phyloP scores from a whole-genome alignment of 2,888 invertebrate species.

The Eustalomyia histrio region DNA sequence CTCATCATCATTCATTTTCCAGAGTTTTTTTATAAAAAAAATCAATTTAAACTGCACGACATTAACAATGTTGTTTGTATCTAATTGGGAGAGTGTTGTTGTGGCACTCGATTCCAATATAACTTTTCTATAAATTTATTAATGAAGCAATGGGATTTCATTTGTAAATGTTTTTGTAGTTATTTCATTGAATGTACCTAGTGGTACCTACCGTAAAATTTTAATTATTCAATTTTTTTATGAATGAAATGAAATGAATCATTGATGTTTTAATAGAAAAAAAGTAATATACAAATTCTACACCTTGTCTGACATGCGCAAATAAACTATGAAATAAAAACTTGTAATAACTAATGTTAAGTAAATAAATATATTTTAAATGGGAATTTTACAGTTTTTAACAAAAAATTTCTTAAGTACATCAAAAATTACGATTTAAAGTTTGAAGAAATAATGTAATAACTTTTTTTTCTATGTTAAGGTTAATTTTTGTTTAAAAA shows the following conservation, averaged over 20 bases:
- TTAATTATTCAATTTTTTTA: slow-evolving; percentile 7
- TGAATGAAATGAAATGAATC: slow-evolving; percentile 37
- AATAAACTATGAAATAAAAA: neutral
- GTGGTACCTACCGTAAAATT: slow-evolving; percentile 18
- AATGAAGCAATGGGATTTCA: slow-evolving; percentile 15
- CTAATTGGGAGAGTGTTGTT: neutral
- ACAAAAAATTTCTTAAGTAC: neutral
- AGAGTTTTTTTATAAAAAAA: slow-evolving; percentile 24
- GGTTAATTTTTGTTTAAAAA: neutral
- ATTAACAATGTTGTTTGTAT: neutral
- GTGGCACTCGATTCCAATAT: neutral
- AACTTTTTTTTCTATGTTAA: neutral
- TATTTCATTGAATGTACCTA: slow-evolving; percentile 6
- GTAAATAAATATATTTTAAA: neutral
- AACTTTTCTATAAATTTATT: slow-evolving; percentile 31
- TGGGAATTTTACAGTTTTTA: neutral
- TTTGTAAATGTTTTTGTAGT: neutral
- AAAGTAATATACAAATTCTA: slow-evolving; percentile 24
- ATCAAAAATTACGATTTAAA: neutral
- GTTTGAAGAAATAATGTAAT: neutral
- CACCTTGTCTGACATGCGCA: neutral
- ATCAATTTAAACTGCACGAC: slow-evolving; percentile 26
- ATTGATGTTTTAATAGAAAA: neutral
- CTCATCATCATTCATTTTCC: slow-evolving; percentile 51
- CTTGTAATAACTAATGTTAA: neutral